Evolutionary conservation across 2,888 invertebrate genomes (phyloP).

Genomic region (Synanthedon myopaeformis): DNA sequence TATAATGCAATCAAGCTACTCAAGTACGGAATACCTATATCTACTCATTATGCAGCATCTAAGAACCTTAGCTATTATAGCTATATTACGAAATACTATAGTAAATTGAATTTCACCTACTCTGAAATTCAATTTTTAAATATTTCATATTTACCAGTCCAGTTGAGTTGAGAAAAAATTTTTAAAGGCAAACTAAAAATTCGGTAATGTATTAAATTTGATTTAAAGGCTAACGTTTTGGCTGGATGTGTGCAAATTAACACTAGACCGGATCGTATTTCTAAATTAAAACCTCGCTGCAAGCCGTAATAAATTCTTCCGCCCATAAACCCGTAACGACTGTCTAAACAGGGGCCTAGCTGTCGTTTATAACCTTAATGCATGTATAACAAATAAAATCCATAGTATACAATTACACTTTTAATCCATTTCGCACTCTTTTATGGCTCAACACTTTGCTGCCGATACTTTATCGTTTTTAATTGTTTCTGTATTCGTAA

Average conservation of each 20-base stretch:
- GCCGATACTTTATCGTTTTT: not conserved
- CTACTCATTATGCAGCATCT: no score
- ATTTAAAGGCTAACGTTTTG: conserved; percentile 4
- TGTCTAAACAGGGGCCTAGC: conserved; percentile 62
- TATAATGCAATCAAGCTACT: no score
- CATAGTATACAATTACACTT: conserved; percentile 24
- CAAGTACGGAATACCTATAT: no score
- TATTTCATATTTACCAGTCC: no score
- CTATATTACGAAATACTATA: no score
- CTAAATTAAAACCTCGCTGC: conserved; percentile 56
- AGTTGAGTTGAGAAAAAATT: no score
- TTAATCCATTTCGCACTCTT: conserved; percentile 25
- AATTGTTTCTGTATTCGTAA: no score
- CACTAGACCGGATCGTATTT: conserved; percentile 51
- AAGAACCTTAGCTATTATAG: no score
- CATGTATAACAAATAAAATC: conserved; percentile 37
- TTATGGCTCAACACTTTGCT: not conserved
- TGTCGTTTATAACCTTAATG: conserved; percentile 53
- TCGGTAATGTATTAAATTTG: not conserved
- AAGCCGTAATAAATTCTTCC: conserved; percentile 55
- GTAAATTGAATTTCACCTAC: no score
- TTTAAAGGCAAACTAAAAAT: not conserved
- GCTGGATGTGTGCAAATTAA: conserved; percentile 49
- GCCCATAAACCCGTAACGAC: conserved; percentile 61
- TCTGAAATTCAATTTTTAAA: no score